These are phyloP conservation scores for Polypterus senegalus DNA, from an alignment of 2,113 vertebrate species.

Conservation along the genomic window DNA sequence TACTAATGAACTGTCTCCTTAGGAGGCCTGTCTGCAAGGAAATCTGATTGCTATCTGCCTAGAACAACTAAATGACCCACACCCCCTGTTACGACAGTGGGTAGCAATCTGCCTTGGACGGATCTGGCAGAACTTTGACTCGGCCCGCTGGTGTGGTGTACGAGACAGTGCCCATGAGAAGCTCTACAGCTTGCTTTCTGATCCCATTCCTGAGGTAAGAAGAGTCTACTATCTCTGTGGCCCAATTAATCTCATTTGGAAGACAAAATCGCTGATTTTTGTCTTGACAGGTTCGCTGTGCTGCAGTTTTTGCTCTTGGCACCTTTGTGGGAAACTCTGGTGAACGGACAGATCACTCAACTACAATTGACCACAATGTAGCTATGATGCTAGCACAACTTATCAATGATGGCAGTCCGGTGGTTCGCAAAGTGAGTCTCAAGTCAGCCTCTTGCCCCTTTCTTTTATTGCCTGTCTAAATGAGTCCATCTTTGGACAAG, in stretches of 20 bases:
- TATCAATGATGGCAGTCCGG: constrained; percentile 86
- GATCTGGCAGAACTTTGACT: constrained; percentile 98
- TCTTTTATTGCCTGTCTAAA: too few relatives aligned
- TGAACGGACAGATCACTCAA: constrained; percentile 90
- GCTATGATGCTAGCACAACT: constrained; percentile 97
- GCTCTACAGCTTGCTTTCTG: constrained; percentile 87
- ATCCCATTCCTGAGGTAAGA: constrained; percentile 86
- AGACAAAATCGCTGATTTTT: background rate
- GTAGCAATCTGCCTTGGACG: constrained; percentile 92
- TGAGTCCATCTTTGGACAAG: too few relatives aligned
- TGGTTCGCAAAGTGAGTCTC: constrained; percentile 77
- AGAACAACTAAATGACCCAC: constrained; percentile 88
- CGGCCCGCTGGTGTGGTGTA: constrained; percentile 90
- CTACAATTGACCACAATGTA: constrained; percentile 96
- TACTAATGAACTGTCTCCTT: background rate
- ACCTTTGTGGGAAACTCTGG: constrained; percentile 92
- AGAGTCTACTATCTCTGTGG: too few relatives aligned
- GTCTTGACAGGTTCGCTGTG: constrained; percentile 71
- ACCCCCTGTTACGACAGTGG: constrained; percentile 91
- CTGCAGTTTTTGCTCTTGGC: constrained; percentile 84
- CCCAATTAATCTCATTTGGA: too few relatives aligned
- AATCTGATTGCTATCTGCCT: constrained; percentile 94
- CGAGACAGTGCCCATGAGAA: constrained; percentile 95
- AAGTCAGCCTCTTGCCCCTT: too few relatives aligned
- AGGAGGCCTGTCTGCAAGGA: constrained; percentile 95